Base-by-base conservation (phyloP, 2,113 vertebrate genomes). In the Nothocercus julius region DNA sequence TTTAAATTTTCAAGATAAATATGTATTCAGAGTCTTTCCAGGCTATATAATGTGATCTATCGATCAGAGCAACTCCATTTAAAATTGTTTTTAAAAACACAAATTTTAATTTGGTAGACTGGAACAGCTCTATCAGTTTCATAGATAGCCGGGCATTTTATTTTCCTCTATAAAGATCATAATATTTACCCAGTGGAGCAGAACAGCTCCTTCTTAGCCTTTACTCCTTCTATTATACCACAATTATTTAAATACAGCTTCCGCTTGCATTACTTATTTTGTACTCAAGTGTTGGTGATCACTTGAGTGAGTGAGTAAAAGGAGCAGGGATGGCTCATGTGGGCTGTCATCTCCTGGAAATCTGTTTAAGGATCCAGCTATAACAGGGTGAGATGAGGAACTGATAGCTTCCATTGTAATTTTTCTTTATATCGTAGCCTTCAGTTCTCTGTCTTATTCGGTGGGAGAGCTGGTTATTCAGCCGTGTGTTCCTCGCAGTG, bases 161-260 rank as follows among this genome's bases (percentile, higher is more conserved):
- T 95, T 96, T 96, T 94, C 92, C 78, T 64, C 93, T 94, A 76
- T 95, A 92, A 96, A 91, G 93, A 93, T 90, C 83, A 82, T 92
- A 94, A 94, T 96, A 95, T 95, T 95, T 95, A 94, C 73, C 77
- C 93, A 94, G 95, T 95, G 92, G 95, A 96, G 89, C 93, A 95
- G 92, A 97, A 97, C 93, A 93, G 42, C 38, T 97, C 84, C 91
- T 94, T 97, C 95, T 92, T 96, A 96, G 93, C 93, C 91, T 93
- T 96, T 94, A 95, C 88, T 95, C 93, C 73, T 54, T 62, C 89
- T 91, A 83, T 95, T 95, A 97, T 91, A 66, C 78, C 78, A 93
- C 82, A 85, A 84, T 96, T 95, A 96, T 96, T 97, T 96, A 95
- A 97, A 96, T 95, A 91, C 70, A 61, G 67, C 85, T 92, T 51